Percentiles rank a stretch among this genome's conserved stretches.
These are phyloP conservation scores for Pachypeltis micranthus DNA, from an alignment of 1,140 invertebrate genomes.

Conservation along the genomic window DNA sequence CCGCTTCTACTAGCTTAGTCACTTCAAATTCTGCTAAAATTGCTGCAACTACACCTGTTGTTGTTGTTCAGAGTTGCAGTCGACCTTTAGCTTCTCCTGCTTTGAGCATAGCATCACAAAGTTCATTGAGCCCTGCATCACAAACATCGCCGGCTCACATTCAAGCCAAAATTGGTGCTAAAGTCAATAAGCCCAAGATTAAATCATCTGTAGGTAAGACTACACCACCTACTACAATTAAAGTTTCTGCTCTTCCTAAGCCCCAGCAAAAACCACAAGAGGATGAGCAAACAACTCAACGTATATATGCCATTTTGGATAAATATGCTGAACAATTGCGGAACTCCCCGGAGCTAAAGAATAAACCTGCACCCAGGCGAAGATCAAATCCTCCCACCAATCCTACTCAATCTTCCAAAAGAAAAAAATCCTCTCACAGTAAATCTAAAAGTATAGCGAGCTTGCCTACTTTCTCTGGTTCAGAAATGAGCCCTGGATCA, in stretches of 20 bases:
- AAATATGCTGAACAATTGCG: constrained; percentile 67
- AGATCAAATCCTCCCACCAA: constrained; percentile 61
- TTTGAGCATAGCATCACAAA: constrained; percentile 47
- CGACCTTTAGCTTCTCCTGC: constrained; percentile 47
- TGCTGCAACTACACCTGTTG: constrained; percentile 41
- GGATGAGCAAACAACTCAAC: constrained; percentile 66
- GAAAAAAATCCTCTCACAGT: constrained; percentile 53
- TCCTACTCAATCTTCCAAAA: constrained; percentile 53
- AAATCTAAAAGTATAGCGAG: constrained; percentile 42
- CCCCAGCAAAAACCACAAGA: constrained; percentile 64
- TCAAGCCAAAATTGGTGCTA: constrained; percentile 26
- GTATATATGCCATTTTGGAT: constrained; percentile 66
- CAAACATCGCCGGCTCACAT: constrained; percentile 25
- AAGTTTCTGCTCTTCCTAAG: constrained; percentile 50
- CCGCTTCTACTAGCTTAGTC: constrained; percentile 7
- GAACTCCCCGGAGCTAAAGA: constrained; percentile 65
- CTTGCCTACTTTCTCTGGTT: constrained; percentile 34
- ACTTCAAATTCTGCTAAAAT: constrained; percentile 34
- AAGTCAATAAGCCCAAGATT: constrained; percentile 31
- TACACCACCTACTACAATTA: constrained; percentile 41
- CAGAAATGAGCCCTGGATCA: constrained; percentile 29
- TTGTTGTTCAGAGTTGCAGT: constrained; percentile 46
- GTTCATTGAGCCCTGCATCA: constrained; percentile 42
- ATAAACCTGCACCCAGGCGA: constrained; percentile 63
- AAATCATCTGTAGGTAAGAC: constrained; percentile 39